Percentiles rank a stretch among this genome's conserved stretches.
These are phyloP conservation scores for Campaea margaritaria DNA, from an alignment of 2,888 invertebrate species.

Conservation along the genomic window DNA sequence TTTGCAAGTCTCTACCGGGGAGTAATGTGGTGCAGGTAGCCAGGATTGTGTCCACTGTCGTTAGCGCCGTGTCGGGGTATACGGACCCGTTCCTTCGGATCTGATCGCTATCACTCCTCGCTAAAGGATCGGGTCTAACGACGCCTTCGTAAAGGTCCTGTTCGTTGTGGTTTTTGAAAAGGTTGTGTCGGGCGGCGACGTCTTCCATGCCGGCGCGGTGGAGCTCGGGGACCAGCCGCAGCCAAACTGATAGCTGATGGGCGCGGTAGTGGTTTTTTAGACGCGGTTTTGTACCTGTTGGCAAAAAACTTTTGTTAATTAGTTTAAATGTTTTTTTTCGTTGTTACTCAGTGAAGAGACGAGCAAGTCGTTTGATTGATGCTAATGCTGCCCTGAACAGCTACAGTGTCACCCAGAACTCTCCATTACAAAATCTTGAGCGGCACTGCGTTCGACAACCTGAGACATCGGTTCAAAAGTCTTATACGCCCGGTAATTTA, in stretches of 20 bases:
- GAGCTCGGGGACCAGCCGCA: conserved; percentile 95
- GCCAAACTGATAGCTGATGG: conserved; percentile 97
- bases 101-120: conserved; percentile 86
- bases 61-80: conserved; percentile 86
- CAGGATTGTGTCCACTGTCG: conserved; percentile 89
- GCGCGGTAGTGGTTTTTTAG: conserved; percentile 97
- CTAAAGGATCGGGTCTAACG: conserved; percentile 93
- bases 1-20: conserved; percentile 81
- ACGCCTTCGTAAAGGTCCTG: conserved; percentile 95
- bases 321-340: too few relatives aligned
- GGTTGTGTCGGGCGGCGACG: conserved; percentile 93
- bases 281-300: conserved; percentile 94
- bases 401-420: too few relatives aligned
- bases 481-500: too few relatives aligned
- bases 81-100: conserved; percentile 80
- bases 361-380: too few relatives aligned
- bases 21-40: conserved; percentile 89
- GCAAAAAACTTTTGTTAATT: conserved; percentile 7
- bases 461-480: too few relatives aligned
- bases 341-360: too few relatives aligned
- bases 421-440: too few relatives aligned
- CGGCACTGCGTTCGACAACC: too few relatives aligned
- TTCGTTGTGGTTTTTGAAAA: conserved; percentile 95
- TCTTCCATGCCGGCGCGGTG: conserved; percentile 96
- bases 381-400: too few relatives aligned